Evolutionary conservation across 2,888 invertebrate genomes (phyloP).

Genomic region (Platypus cylindrus): DNA sequence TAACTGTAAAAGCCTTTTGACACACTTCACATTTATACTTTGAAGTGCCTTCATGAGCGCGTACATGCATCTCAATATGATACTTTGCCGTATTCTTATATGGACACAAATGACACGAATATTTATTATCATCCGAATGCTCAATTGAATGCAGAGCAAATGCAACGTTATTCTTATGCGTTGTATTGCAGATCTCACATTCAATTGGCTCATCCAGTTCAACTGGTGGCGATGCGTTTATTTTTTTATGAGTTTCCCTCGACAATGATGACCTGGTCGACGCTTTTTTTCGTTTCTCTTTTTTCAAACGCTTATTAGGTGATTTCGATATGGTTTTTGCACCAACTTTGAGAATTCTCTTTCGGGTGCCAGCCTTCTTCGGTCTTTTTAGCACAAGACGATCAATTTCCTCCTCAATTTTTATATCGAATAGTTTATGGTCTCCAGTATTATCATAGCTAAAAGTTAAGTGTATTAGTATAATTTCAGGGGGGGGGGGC

Average conservation of each 20-base stretch:
- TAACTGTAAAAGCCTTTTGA: slow-evolving; percentile 27
- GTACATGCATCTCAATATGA: slow-evolving; percentile 32
- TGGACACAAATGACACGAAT: slow-evolving; percentile 29
- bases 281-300: slow-evolving; percentile 10
- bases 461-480: slow-evolving; percentile 2
- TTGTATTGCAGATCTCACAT: slow-evolving; percentile 42
- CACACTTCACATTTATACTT: slow-evolving; percentile 32
- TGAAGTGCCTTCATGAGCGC: slow-evolving; percentile 35
- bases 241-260: too few species aligned
- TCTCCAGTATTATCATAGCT: slow-evolving; percentile 1
- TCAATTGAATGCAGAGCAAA: slow-evolving; percentile 27
- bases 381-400: not conserved
- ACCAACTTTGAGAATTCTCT: slow-evolving; percentile 8
- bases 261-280: too few species aligned
- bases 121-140: slow-evolving; percentile 26
- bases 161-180: slow-evolving; percentile 34
- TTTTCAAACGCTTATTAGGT: slow-evolving; percentile 16
- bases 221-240: slow-evolving; percentile 18
- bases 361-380: slow-evolving; percentile 5
- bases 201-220: slow-evolving; percentile 33
- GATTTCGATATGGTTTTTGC: slow-evolving; percentile 8
- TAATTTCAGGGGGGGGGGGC: slow-evolving; percentile 1
- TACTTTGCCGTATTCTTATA: slow-evolving; percentile 28
- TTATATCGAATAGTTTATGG: slow-evolving; percentile 1
- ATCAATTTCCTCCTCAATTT: slow-evolving; percentile 1